Conservation (phyloP, 2,797 vertebrate species). For the Morus bassanus region DNA sequence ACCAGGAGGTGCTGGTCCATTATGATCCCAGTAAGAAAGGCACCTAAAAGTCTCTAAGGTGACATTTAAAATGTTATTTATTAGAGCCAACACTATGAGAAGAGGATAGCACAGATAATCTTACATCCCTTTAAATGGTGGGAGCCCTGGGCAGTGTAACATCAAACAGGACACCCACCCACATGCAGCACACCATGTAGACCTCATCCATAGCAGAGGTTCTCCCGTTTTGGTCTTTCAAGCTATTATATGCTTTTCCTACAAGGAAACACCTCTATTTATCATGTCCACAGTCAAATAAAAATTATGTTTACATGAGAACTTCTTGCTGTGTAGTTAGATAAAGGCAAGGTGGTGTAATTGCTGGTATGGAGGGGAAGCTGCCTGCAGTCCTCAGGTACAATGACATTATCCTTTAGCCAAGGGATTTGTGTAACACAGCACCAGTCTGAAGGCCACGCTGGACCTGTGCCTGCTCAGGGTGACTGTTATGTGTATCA, state of each 20-base stretch:
- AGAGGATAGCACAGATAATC: not conserved
- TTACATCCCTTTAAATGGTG: not conserved
- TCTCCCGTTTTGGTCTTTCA: not conserved
- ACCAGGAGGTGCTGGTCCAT: too few species aligned
- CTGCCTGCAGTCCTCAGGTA: not conserved
- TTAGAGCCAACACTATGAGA: not conserved
- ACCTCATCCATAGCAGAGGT: not conserved
- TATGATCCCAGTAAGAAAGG: not conserved
- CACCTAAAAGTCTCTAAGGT: not conserved
- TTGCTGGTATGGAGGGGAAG: not conserved
- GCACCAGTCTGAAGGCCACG: rapidly evolving
- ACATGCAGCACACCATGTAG: not conserved
- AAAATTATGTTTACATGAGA: not conserved
- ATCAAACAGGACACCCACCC: not conserved
- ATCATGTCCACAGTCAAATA: not conserved
- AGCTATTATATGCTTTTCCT: not conserved
- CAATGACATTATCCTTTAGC: not conserved
- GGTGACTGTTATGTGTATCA: rapidly evolving
- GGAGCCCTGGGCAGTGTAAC: not conserved
- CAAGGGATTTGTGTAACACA: not conserved
- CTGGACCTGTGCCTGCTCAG: not conserved
- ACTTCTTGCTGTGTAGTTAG: not conserved
- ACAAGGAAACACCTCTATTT: not conserved
- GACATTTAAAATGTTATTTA: not conserved
- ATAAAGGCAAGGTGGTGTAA: not conserved